Evolutionary conservation across 1,140 invertebrate genomes (phyloP), one percentile per base, ranked within the genome.

Genomic region (Brachionus manjavacas): DNA sequence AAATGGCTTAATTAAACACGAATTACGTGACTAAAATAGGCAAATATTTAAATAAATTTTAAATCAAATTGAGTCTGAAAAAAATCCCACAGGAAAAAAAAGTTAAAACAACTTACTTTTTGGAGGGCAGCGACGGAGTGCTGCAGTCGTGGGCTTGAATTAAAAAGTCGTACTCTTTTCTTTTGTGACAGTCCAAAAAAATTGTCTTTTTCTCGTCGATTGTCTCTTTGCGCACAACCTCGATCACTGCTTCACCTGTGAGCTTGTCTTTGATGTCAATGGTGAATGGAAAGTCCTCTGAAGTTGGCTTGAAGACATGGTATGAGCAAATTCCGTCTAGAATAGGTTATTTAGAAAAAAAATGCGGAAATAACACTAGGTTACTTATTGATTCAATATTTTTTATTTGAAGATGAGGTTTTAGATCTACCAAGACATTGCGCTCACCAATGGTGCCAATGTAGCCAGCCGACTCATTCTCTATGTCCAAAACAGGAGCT

Each of bases 241-340:
- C 79, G 12, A 81, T 64, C 28, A 81, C 39, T 11, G 79, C 79
- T 25, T 81, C 79, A 8, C 79, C 79, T 11, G 79, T 81, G 4
- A 28, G 9, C n/a, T 68, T 64, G 31, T 81, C 64, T 35, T 81
- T 81, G 14, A 81, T 81, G 11, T 81, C 79, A 31, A 81, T 81
- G 9, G 64, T 60, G 31, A 81, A 81, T 35, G 79, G 79, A 64
- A 81, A 81, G 20, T 64, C 52, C 31, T 81, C 79, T 16, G 31
- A 41, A 28, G 64, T 68, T 23, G 79, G 79, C 39, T 81, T 81
- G 25, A 81, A 81, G 4, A 81, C 79, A 43, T 81, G 79, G 52
- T 64, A 81, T 43, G 79, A 81, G 64, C 79, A 81, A 43, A 81
- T 81, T 64, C 79, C 52, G 60, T 81, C 79, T 81, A 64, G n/a